Base-by-base conservation (phyloP, 2,888 invertebrate genomes). In the Molanna angustata region DNA sequence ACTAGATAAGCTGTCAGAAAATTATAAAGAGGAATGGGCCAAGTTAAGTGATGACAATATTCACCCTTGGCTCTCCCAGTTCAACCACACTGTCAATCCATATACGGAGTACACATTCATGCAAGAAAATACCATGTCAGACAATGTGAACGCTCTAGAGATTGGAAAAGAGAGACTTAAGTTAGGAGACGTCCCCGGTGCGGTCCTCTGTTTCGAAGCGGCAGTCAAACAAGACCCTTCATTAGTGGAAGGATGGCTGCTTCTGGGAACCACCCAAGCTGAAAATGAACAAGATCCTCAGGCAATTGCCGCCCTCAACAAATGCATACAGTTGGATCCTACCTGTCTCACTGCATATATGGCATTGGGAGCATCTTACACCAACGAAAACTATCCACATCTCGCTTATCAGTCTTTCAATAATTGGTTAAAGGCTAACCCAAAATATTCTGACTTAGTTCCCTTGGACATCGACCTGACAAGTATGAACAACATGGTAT, bases 261-360 rank as follows among this genome's bases (percentile, higher is more conserved):
- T 89, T 27, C 74, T 96, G 41, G 96, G 96, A 7, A 88, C 88
- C 46, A 90, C 94, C 21, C 96, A 97, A 70, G 94, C 98, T 32
- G 95, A 98, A 78, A 99, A 99, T 75, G 99, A 99, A 76, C 95
- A 89, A 74, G 98, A 99, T 71, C 89, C 91, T 2, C 78, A 85
- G 61, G 95, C 95, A 7, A 98, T 99, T 63, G 84, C 90, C 40
- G 98, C 98, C 0, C 76, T 98, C 21, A 90, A 88, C 66, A 88
- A 85, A 69, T 94, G 94, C 53, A 67, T 94, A 42, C 80, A 84
- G 52, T 67, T 97, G 49, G 85, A 91, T 56, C 88, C 93, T 0
- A 77, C 80, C 7, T 94, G 95, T 69, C 72, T 88, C 43, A 81
- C 82, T 58, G 96, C 94, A 0, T 79, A 95, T 49, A 90, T 97